Percentiles rank a stretch among this genome's conserved stretches.
Conservation (phyloP, 2,797 vertebrate species). For the Rhadinocentrus ornatus region DNA sequence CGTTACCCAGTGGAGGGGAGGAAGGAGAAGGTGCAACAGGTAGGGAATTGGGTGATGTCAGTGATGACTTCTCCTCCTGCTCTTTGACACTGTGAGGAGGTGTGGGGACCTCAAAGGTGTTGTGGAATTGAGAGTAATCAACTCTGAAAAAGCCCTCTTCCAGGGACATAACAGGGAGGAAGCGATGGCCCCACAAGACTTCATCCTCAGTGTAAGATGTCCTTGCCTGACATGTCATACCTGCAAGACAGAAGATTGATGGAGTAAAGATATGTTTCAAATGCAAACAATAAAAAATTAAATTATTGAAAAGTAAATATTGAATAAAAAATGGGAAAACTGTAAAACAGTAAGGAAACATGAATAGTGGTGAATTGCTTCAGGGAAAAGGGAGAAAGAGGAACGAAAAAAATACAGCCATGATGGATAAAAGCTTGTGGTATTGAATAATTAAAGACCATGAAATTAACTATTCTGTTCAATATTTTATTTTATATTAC, state of each 20-base stretch:
- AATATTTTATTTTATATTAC: slow-evolving; percentile 53
- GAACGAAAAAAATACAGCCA: slow-evolving; percentile 23
- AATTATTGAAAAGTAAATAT: background rate
- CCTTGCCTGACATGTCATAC: slow-evolving; percentile 92
- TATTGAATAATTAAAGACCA: slow-evolving; percentile 68
- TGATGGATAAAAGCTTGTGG: slow-evolving; percentile 36
- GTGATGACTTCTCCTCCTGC: slow-evolving; percentile 85
- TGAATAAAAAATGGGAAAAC: slow-evolving; percentile 20
- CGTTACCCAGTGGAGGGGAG: slow-evolving; percentile 63
- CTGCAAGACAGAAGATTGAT: slow-evolving; percentile 60
- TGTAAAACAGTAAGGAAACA: slow-evolving; percentile 31
- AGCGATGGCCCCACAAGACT: slow-evolving; percentile 91
- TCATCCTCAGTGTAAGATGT: slow-evolving; percentile 93
- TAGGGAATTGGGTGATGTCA: slow-evolving; percentile 75
- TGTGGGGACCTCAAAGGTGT: slow-evolving; percentile 89
- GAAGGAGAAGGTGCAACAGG: slow-evolving; percentile 68
- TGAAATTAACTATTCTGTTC: slow-evolving; percentile 64
- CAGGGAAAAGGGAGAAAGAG: slow-evolving; percentile 25
- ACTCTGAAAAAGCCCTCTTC: slow-evolving; percentile 92
- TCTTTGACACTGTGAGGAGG: slow-evolving; percentile 89
- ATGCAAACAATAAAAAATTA: slow-evolving; percentile 15
- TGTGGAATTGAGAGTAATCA: slow-evolving; percentile 92
- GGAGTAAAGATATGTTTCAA: slow-evolving; percentile 6
- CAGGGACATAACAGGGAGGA: slow-evolving; percentile 91
- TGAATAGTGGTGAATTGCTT: slow-evolving; percentile 29